Conservation (phyloP, 2,888 invertebrate genomes). For the Acanthosoma haemorrhoidale region DNA sequence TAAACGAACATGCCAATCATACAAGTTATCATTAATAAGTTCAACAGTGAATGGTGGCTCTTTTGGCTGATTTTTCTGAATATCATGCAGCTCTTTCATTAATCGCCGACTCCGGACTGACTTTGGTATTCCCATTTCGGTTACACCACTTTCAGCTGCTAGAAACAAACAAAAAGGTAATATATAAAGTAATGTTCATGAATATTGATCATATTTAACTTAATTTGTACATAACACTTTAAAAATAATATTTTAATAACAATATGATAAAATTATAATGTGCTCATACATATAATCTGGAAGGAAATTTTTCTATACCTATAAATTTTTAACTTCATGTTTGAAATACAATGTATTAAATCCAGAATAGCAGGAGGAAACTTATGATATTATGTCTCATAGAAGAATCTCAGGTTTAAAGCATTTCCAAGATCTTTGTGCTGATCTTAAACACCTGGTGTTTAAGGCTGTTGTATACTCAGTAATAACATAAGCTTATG, state of each 20-base stretch:
- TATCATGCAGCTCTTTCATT: slow-evolving; percentile 80
- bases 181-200: too few species aligned
- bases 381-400: too few species aligned
- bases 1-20: slow-evolving; percentile 81
- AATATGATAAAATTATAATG: neutral
- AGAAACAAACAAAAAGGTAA: neutral
- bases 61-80: slow-evolving; percentile 65
- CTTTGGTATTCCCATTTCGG: slow-evolving; percentile 49
- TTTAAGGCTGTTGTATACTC: too few species aligned
- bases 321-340: too few species aligned
- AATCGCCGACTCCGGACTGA: slow-evolving; percentile 68
- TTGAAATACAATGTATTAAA: too few species aligned
- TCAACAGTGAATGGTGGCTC: slow-evolving; percentile 77
- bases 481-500: too few species aligned
- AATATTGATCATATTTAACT: too few species aligned
- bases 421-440: too few species aligned
- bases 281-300: neutral
- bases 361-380: too few species aligned
- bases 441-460: too few species aligned
- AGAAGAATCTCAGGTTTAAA: too few species aligned
- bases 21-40: slow-evolving; percentile 77
- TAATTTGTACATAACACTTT: too few species aligned
- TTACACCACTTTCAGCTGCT: slow-evolving; percentile 6
- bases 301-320: neutral
- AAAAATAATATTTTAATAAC: neutral